These are phyloP conservation scores for Cheilosia grossa DNA, from an alignment of 2,888 invertebrate species.

Conservation along the genomic window DNA sequence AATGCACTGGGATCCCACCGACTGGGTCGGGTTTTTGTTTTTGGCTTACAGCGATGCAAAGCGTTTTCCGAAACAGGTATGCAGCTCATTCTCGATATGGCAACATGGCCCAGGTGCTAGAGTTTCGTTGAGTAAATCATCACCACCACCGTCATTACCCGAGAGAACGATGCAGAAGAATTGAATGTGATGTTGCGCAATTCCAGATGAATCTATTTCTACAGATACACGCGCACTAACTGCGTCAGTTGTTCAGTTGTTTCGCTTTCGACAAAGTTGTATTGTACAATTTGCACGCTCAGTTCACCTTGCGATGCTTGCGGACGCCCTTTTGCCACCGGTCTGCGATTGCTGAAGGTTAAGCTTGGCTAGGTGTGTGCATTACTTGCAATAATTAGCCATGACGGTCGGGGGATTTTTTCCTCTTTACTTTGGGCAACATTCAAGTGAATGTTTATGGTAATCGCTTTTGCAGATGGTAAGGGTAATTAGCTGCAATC, in stretches of 20 bases:
- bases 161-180: conserved; percentile 45
- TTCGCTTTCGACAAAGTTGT: conserved; percentile 27
- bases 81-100: conserved; percentile 17
- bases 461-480: conserved; percentile 38
- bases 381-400: conserved; percentile 27
- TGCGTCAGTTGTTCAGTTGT: conserved; percentile 14
- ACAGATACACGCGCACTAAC: background rate
- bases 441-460: conserved; percentile 26
- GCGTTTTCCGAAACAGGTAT: conserved; percentile 36
- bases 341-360: conserved; percentile 39
- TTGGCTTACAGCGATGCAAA: conserved; percentile 42
- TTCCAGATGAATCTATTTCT: conserved; percentile 20
- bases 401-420: conserved; percentile 23
- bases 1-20: conserved; percentile 22
- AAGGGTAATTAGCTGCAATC: conserved; percentile 56
- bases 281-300: conserved; percentile 13
- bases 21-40: conserved; percentile 4
- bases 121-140: conserved; percentile 57
- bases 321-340: conserved; percentile 35
- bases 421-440: conserved; percentile 10
- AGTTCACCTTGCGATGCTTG: conserved; percentile 31
- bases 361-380: conserved; percentile 3
- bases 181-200: conserved; percentile 51
- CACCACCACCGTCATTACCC: conserved; percentile 15
- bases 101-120: conserved; percentile 40